Conservation (phyloP, 64 coral and sea anemone species). For the Pocillopora damicornis region DNA sequence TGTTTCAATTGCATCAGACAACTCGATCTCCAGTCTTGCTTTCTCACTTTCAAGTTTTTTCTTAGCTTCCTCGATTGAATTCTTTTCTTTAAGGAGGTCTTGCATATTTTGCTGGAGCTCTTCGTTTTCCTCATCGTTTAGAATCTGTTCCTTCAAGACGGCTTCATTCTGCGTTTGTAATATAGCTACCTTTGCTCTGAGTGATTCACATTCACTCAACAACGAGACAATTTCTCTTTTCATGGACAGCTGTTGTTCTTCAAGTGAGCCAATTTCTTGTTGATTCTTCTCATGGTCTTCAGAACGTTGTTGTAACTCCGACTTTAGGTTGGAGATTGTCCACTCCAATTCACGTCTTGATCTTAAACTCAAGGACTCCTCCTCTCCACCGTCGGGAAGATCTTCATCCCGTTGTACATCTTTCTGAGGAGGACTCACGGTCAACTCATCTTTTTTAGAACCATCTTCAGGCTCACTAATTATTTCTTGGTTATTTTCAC, state of each 20-base stretch:
- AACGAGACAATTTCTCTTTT: slow-evolving; percentile 30
- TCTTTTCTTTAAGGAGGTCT: slow-evolving; percentile 23
- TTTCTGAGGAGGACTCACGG: background rate
- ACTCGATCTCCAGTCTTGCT: slow-evolving; percentile 73
- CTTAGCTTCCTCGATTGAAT: slow-evolving; percentile 39
- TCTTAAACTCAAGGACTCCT: background rate
- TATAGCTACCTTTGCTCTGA: slow-evolving; percentile 20
- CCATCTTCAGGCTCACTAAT: background rate
- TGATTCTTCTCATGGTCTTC: slow-evolving; percentile 20
- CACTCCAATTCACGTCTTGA: slow-evolving; percentile 26
- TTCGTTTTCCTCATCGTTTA: slow-evolving; percentile 37
- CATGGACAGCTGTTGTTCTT: slow-evolving; percentile 22
- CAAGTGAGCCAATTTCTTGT: slow-evolving; percentile 17
- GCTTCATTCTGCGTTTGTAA: slow-evolving; percentile 59
- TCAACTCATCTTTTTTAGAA: background rate
- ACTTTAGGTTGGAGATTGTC: slow-evolving; percentile 27
- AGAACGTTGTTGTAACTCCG: slow-evolving; percentile 1
- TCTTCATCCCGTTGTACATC: background rate
- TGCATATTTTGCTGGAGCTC: slow-evolving; percentile 41
- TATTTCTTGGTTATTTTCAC: background rate
- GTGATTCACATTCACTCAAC: slow-evolving; percentile 28
- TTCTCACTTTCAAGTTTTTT: slow-evolving; percentile 62
- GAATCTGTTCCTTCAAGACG: slow-evolving; percentile 30
- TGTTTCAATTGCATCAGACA: slow-evolving; percentile 76
- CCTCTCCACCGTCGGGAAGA: background rate